Conservation (phyloP, 2,113 vertebrate species). For the Tragelaphus strepsiceros region DNA sequence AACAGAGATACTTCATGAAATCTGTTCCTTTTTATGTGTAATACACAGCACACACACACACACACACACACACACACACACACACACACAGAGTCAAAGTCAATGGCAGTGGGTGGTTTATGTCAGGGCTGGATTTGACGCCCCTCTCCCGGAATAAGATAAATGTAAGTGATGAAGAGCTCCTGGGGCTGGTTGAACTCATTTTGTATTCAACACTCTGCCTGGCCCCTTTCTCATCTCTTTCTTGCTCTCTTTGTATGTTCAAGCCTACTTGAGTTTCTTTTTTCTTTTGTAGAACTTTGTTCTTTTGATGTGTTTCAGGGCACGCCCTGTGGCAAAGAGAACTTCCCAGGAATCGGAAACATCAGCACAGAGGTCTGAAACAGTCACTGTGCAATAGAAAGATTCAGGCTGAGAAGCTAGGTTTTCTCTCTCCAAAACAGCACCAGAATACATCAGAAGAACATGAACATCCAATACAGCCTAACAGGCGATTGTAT, state of each 20-base stretch:
- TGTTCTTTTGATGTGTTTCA: constrained; percentile 91
- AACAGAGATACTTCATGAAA: constrained; percentile 41
- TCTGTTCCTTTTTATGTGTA: background rate
- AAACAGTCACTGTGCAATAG: constrained; percentile 79
- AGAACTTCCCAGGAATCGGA: constrained; percentile 91
- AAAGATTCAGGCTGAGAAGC: constrained; percentile 62
- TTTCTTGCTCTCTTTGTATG: constrained; percentile 84
- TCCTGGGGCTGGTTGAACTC: constrained; percentile 85
- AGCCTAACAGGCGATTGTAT: background rate
- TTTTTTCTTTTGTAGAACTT: constrained; percentile 91
- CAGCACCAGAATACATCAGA: constrained; percentile 56
- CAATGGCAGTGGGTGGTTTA: constrained; percentile 80
- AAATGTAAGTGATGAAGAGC: constrained; percentile 83
- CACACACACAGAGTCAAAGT: constrained; percentile 76
- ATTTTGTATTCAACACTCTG: constrained; percentile 87
- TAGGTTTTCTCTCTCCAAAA: constrained; percentile 57
- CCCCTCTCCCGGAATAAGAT: constrained; percentile 80
- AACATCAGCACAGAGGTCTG: constrained; percentile 83
- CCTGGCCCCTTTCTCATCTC: constrained; percentile 81
- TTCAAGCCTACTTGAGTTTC: constrained; percentile 92
- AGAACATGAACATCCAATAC: background rate
- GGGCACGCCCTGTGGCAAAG: constrained; percentile 91
- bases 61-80: background rate
- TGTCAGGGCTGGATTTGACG: constrained; percentile 74
- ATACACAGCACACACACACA: background rate